These are phyloP conservation scores for Gallinago paraguaiae DNA, from an alignment of 2,113 vertebrate genomes.

Conservation along the genomic window DNA sequence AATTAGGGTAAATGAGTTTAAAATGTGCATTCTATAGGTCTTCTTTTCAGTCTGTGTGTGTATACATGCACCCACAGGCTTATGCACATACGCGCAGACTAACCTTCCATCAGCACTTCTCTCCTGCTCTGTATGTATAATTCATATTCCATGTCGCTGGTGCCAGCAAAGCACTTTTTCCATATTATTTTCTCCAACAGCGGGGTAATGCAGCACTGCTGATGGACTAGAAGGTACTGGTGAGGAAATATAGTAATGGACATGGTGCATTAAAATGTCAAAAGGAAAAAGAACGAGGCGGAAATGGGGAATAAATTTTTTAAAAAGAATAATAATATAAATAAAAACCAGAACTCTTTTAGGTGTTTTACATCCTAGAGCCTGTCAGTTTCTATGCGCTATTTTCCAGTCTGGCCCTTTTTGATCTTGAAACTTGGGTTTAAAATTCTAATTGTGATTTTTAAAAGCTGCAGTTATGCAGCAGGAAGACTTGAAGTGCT, in stretches of 20 bases:
- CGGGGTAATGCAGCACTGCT: conserved; percentile 53
- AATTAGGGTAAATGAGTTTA: neutral
- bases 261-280: conserved; percentile 68
- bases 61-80: neutral
- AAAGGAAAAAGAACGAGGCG: conserved; percentile 35
- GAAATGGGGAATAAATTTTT: conserved; percentile 59
- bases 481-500: conserved; percentile 11
- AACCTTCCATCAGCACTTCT: conserved; percentile 38
- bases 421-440: conserved; percentile 51
- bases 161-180: conserved; percentile 73
- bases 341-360: conserved; percentile 16
- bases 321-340: conserved; percentile 44
- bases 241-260: conserved; percentile 68
- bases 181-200: conserved; percentile 50
- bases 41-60: neutral
- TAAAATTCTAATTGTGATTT: conserved; percentile 59
- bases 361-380: neutral
- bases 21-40: neutral
- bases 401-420: conserved; percentile 38
- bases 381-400: neutral
- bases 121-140: conserved; percentile 78
- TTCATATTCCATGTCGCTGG: conserved; percentile 72
- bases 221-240: conserved; percentile 61
- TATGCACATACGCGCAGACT: neutral
- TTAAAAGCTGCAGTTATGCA: conserved; percentile 33